Conservation (phyloP, 2,888 invertebrate species). For the Xestia xanthographa region DNA sequence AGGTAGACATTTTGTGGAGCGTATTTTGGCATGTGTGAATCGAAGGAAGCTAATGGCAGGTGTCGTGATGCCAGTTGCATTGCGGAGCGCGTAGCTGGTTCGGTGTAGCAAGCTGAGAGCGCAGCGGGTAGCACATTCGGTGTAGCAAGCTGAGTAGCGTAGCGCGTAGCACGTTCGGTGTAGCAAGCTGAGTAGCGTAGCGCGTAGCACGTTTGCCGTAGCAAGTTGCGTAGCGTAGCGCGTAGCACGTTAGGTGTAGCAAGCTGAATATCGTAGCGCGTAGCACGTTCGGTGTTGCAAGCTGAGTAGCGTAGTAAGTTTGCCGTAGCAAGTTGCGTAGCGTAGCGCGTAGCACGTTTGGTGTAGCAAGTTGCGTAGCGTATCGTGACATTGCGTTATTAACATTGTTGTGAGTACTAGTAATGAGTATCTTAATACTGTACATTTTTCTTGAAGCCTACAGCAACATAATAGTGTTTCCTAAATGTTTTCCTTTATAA, state of each 20-base stretch:
- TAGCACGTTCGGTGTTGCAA: neutral
- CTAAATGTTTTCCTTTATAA: neutral
- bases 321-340: neutral
- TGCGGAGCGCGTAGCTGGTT: neutral
- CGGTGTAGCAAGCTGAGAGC: neutral
- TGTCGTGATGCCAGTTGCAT: neutral
- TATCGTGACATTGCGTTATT: neutral
- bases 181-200: neutral
- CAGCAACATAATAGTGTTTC: too few species aligned
- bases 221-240: neutral
- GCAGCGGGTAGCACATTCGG: neutral
- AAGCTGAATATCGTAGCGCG: neutral
- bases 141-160: neutral
- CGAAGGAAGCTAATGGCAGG: neutral
- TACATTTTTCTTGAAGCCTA: neutral
- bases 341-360: too few species aligned
- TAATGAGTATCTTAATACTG: neutral
- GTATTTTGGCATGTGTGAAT: neutral
- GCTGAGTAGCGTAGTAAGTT: neutral
- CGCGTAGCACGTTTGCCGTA: neutral
- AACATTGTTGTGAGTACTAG: neutral
- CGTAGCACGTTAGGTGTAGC: neutral
- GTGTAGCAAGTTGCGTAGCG: constrained; percentile 2
- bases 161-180: neutral
- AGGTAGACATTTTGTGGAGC: neutral